A percentile compares a stretch with the other conserved stretches of the same genome.
These are phyloP conservation scores for Catalaphyllia jardinei DNA, from an alignment of 64 coral and sea anemone species.

Conservation along the genomic window DNA sequence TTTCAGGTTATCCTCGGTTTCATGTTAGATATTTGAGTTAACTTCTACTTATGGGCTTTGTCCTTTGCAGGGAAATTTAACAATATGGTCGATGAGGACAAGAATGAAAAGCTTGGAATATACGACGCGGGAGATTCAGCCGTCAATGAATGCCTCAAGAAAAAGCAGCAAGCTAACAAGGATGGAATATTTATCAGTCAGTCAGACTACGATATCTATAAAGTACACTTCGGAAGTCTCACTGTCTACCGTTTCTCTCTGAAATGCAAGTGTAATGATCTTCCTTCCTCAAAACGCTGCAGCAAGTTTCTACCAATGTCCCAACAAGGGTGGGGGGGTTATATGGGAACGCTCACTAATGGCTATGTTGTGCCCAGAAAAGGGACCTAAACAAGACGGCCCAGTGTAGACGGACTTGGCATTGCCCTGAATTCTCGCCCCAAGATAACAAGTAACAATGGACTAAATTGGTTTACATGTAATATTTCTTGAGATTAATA, in stretches of 20 bases:
- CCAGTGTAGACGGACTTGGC: too few species aligned
- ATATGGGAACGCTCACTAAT: slow-evolving; percentile 93
- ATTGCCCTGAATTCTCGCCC: too few species aligned
- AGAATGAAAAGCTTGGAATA: slow-evolving; percentile 79
- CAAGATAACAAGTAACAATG: too few species aligned
- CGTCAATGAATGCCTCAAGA: slow-evolving; percentile 89
- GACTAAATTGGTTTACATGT: too few species aligned
- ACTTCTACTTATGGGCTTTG: not conserved
- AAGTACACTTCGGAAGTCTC: slow-evolving; percentile 91
- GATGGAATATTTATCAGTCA: slow-evolving; percentile 85
- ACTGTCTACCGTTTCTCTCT: slow-evolving; percentile 84
- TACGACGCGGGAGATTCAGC: slow-evolving; percentile 92
- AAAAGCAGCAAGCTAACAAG: slow-evolving; percentile 63
- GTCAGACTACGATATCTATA: slow-evolving; percentile 78
- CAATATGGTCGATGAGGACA: slow-evolving; percentile 37
- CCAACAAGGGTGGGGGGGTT: slow-evolving; percentile 96
- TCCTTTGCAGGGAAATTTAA: slow-evolving; percentile 65
- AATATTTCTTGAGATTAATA: too few species aligned
- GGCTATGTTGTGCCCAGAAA: slow-evolving; percentile 79
- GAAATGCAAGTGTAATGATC: slow-evolving; percentile 75
- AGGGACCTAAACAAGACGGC: slow-evolving; percentile 58
- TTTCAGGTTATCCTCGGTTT: too few species aligned
- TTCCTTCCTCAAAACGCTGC: slow-evolving; percentile 44
- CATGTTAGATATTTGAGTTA: too few species aligned
- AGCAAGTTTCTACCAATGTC: slow-evolving; percentile 83